Evolutionary conservation across 2,113 vertebrate species (phyloP), one percentile per base, ranked within the genome.

Genomic region (Carettochelys insculpta): DNA sequence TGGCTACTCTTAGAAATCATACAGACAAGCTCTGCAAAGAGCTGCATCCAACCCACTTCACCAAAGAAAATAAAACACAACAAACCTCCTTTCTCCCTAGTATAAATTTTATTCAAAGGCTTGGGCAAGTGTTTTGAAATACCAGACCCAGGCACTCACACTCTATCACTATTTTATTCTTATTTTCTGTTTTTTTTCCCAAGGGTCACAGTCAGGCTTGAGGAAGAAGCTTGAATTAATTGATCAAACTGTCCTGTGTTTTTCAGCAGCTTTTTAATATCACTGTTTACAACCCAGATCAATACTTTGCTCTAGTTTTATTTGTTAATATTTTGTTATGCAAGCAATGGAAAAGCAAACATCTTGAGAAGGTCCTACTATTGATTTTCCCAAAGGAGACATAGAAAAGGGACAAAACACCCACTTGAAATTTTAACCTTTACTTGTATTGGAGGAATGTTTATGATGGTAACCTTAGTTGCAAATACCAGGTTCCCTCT

Each of bases 401-500:
- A 87, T 77, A 82, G 48, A 82, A 86, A 85, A 84, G 58, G 88
- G 53, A 76, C 87, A 93, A 92, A 88, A 71, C 89, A 93, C 88
- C 8, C 90, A 93, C 82, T 91, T 80, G 85, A 4, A 11, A 94
- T 97, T 96, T 96, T 51, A 90, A 92, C 56, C 95, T 90, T 91
- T 79, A 91, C 81, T 96, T 97, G 86, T 51, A 82, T 17, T 80
- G 75, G 47, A 84, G 61, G 45, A 71, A 34, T 5, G 25, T 84
- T 95, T 93, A 85, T 77, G 76, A 77, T 45, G 34, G 54, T 75
- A 86, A 27, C 79, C 83, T 90, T 14, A 41, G 78, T 76, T 48
- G 85, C 43, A 81, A 87, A 86, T 90, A 85, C 50, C 87, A 29
- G 24, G 41, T 29, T 58, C 17, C 29, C 68, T 75, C 34, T 77